A percentile compares a stretch with the other conserved stretches of the same genome.
These are phyloP conservation scores for Pseudotriccus pelzelni DNA, from an alignment of 2,797 vertebrate genomes.

Conservation along the genomic window DNA sequence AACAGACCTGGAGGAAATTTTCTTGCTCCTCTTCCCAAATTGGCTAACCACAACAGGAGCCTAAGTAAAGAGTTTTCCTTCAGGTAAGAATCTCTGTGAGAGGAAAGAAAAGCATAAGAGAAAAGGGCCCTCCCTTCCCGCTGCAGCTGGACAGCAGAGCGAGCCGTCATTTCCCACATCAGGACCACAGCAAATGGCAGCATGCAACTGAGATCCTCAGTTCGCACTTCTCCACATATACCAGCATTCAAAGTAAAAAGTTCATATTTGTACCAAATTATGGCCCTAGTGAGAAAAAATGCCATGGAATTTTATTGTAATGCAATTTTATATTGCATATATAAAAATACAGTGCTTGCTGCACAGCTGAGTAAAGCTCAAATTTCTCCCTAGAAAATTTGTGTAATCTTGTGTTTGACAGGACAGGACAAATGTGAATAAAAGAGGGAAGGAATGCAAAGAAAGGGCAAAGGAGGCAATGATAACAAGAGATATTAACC, in stretches of 20 bases:
- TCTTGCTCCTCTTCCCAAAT: neutral
- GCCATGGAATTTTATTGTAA: neutral
- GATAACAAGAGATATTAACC: neutral
- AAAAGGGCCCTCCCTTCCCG: neutral
- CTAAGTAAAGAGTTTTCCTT: neutral
- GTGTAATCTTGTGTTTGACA: neutral
- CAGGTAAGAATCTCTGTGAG: neutral
- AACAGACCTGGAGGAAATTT: neutral
- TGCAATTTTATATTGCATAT: neutral
- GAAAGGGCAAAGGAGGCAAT: neutral
- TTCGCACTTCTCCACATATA: neutral
- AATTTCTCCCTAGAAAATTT: neutral
- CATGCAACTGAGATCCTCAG: neutral
- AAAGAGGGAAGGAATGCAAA: neutral
- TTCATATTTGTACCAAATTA: neutral
- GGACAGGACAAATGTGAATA: neutral
- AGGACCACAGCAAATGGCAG: neutral
- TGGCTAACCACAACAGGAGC: neutral
- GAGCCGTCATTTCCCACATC: accelerated
- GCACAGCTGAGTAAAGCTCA: neutral
- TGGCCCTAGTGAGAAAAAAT: neutral
- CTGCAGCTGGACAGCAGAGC: neutral
- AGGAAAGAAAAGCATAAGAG: neutral
- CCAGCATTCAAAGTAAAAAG: neutral
- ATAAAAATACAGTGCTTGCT: neutral